A percentile compares a stretch with the other conserved stretches of the same genome.
Conservation (phyloP, 1,140 invertebrate genomes). For the Nomia melanderi region DNA sequence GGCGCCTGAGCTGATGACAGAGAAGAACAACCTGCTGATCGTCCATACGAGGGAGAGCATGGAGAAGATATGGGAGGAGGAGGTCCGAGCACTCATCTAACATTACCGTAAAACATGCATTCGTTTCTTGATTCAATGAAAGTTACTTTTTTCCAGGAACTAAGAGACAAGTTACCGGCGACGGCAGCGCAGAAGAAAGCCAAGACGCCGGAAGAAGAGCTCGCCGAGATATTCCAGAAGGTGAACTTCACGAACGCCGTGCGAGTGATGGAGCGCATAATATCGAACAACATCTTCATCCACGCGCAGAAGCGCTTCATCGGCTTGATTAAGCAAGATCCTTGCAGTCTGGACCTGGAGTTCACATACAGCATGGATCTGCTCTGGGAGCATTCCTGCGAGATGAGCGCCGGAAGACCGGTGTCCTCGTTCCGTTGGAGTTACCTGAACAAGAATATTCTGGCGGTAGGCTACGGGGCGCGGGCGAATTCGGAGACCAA, state of each 20-base stretch:
- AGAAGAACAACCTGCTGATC: slow-evolving; percentile 22
- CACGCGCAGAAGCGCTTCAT: slow-evolving; percentile 85
- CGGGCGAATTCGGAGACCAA: slow-evolving; percentile 81
- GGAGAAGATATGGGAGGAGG: slow-evolving; percentile 15
- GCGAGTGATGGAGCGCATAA: slow-evolving; percentile 84
- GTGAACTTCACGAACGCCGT: slow-evolving; percentile 83
- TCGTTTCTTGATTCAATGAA: too few relatives aligned
- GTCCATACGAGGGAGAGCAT: slow-evolving; percentile 38
- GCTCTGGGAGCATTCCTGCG: slow-evolving; percentile 84
- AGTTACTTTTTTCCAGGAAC: slow-evolving; percentile 3
- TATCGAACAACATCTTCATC: slow-evolving; percentile 85
- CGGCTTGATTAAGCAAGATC: slow-evolving; percentile 83
- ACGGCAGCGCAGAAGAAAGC: neutral
- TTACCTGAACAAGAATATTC: slow-evolving; percentile 83
- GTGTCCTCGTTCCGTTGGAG: slow-evolving; percentile 85
- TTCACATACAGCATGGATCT: slow-evolving; percentile 84
- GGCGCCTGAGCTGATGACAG: slow-evolving; percentile 38
- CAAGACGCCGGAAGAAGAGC: slow-evolving; percentile 64
- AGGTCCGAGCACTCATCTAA: slow-evolving; percentile 21
- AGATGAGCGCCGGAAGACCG: slow-evolving; percentile 77
- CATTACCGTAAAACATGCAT: neutral
- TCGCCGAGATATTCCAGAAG: slow-evolving; percentile 73
- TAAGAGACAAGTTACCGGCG: slow-evolving; percentile 27
- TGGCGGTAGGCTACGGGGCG: slow-evolving; percentile 86
- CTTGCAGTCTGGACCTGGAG: slow-evolving; percentile 82